Conservation (phyloP, 2,888 invertebrate species). For the Chymomyza procnemis region DNA sequence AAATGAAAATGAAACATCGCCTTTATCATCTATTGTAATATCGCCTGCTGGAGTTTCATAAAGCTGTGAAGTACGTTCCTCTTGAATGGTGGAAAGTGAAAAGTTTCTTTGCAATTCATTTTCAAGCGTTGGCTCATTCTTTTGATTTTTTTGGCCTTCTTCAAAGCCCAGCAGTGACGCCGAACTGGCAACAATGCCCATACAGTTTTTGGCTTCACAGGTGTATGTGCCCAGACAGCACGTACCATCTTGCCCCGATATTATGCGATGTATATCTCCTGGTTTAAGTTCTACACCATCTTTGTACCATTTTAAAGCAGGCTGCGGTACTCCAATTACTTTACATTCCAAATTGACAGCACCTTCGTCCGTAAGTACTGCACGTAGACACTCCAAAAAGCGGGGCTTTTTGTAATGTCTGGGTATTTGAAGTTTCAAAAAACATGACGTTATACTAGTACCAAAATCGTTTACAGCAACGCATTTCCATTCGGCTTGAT, state of each 20-base stretch:
- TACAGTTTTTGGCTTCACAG: constrained; percentile 93
- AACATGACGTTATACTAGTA: constrained; percentile 92
- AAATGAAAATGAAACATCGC: constrained; percentile 93
- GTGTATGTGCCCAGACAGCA: constrained; percentile 94
- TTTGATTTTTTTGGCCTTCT: constrained; percentile 82
- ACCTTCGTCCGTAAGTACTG: constrained; percentile 90
- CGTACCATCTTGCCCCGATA: constrained; percentile 93
- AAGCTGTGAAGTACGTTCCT: constrained; percentile 92
- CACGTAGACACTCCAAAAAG: constrained; percentile 90
- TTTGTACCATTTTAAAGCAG: constrained; percentile 94
- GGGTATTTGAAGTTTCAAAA: constrained; percentile 90
- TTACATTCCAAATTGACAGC: constrained; percentile 95
- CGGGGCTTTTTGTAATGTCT: constrained; percentile 92
- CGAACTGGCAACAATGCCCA: constrained; percentile 93
- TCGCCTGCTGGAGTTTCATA: constrained; percentile 90
- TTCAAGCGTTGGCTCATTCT: constrained; percentile 79
- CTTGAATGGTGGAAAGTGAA: constrained; percentile 93
- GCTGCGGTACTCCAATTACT: constrained; percentile 94
- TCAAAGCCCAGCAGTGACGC: constrained; percentile 93
- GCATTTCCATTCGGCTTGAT: constrained; percentile 96
- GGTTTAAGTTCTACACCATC: constrained; percentile 93
- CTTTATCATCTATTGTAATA: constrained; percentile 88
- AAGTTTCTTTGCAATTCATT: constrained; percentile 83
- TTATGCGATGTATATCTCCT: constrained; percentile 93
- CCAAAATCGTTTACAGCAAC: constrained; percentile 93